These are phyloP conservation scores for Onychomys arenicola DNA, from an alignment of 2,797 vertebrate species.

Conservation along the genomic window DNA sequence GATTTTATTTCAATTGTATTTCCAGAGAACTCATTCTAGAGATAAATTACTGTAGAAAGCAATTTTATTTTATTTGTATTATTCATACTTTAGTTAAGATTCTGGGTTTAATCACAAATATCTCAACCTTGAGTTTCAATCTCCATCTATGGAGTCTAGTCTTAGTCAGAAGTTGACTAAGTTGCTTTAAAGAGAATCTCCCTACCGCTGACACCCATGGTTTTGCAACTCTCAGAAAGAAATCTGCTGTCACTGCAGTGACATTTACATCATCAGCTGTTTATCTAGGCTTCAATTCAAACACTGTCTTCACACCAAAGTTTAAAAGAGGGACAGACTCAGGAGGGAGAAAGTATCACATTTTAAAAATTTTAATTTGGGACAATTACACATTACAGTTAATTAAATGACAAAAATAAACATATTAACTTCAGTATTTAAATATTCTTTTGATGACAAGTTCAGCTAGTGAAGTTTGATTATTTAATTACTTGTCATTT, in stretches of 20 bases:
- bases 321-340: too few relatives aligned
- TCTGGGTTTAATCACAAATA: neutral
- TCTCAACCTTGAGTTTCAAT: neutral
- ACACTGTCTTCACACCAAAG: neutral
- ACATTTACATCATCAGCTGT: too few relatives aligned
- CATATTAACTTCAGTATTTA: neutral
- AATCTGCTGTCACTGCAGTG: neutral
- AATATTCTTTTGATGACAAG: neutral
- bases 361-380: neutral
- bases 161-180: neutral
- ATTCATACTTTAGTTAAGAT: neutral
- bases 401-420: constrained; percentile 20
- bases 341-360: neutral
- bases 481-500: constrained; percentile 40
- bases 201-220: fast-evolving
- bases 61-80: neutral
- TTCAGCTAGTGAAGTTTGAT: neutral
- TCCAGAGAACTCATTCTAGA: neutral
- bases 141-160: neutral
- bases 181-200: neutral
- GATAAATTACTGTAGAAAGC: neutral
- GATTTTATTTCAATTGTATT: neutral
- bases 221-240: neutral
- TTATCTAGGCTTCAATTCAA: neutral
- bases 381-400: neutral